Percentiles rank a stretch among this genome's conserved stretches.
phyloP scores from a whole-genome alignment of 2,797 vertebrate genomes.

The Molossus molossus region DNA sequence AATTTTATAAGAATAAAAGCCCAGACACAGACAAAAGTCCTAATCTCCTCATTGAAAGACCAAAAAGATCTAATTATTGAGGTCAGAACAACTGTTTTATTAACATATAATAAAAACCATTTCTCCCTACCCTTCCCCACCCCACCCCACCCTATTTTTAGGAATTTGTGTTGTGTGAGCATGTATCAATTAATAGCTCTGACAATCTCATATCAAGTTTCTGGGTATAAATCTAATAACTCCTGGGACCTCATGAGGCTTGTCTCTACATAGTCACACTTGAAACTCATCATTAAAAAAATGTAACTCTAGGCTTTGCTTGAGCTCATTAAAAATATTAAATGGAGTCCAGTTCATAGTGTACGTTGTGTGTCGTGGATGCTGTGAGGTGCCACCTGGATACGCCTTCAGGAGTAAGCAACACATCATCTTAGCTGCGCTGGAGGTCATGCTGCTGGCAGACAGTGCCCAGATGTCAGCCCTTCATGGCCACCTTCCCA shows the following conservation, averaged over 20 bases:
- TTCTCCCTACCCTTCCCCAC: neutral
- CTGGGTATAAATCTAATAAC: neutral
- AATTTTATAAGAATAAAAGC: constrained; percentile 63
- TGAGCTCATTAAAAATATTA: constrained; percentile 11
- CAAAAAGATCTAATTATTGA: neutral
- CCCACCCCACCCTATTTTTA: neutral
- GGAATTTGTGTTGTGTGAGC: neutral
- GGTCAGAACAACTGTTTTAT: neutral
- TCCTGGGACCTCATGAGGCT: neutral
- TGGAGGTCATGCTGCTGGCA: neutral
- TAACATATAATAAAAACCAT: constrained; percentile 52
- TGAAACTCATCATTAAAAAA: neutral
- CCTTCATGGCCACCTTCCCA: neutral
- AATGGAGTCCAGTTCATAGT: neutral
- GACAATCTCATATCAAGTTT: constrained; percentile 18
- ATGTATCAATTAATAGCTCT: constrained; percentile 20
- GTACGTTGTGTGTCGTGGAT: no score
- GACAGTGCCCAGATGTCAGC: neutral
- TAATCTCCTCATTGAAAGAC: constrained; percentile 45
- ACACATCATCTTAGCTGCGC: neutral
- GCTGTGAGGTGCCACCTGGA: neutral
- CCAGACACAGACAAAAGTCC: neutral
- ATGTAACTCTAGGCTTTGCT: neutral
- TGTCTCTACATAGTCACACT: neutral
- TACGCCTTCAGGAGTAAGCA: neutral